Base-by-base conservation (phyloP, 2,797 vertebrate genomes). In the Oreortyx pictus region DNA sequence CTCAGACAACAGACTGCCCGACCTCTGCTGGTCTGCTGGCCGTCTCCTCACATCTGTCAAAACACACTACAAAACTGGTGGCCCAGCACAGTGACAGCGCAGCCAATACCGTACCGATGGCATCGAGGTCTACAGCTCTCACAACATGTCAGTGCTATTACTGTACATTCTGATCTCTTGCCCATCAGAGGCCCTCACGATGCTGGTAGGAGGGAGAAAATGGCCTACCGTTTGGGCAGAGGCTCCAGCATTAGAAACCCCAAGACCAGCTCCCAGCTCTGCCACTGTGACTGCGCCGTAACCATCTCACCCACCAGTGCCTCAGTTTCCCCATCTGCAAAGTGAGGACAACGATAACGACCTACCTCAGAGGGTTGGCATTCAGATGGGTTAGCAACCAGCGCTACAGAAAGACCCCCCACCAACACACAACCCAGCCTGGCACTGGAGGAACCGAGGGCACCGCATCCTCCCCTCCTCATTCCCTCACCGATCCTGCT, bases 241-340 rank as follows among this genome's bases (percentile, higher is more conserved):
- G 27, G 49, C 43, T 71, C 50, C 19, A 62, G 27, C 67, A 37
- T 31, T 29, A 66, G 50, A 56, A 92, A 78, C 19, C 79, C 57
- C 0, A 89, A 47, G 31, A 75, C 33, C 49, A 75, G 62, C 65
- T 83, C 78, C 59, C 90, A 89, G 49, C 59, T 94, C 64, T 78
- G 75, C 75, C 77, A 50, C 52, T 22, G 19, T 23, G 52, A 44
- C 81, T 64, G 75, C 82, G 50, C 82, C 15, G 0, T 50, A 47
- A 57, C 2, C 20, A 35, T 61, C 56, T 88, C 41, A 39, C 82
- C 80, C 87, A 86, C 70, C 79, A 57, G 90, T 88, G 96, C 94
- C 96, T 96, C 93, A 93, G 95, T 92, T 96, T 96, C 93, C 85
- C 94, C 92, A 94, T 90, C 44, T 83, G 85, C 88, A 95, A 92